Evolutionary conservation across 2,888 invertebrate genomes (phyloP).

Genomic region (Xestia sexstrigata): DNA sequence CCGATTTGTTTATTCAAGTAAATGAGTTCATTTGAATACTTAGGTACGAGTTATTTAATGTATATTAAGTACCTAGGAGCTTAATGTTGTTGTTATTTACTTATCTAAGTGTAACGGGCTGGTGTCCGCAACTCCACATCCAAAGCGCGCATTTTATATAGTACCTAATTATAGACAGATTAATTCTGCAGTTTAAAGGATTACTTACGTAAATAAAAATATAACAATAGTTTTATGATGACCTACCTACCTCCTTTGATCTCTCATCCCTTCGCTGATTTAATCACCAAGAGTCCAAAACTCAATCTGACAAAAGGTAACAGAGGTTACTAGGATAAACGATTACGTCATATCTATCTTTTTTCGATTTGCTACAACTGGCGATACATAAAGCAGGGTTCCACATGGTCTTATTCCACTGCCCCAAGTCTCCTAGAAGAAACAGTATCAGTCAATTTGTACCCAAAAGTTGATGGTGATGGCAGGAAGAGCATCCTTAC

Average conservation of each 20-base stretch:
- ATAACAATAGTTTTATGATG: background rate
- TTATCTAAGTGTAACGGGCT: background rate
- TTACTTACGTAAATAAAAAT: background rate
- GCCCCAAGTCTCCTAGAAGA: background rate
- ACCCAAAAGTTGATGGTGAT: background rate
- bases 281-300: background rate
- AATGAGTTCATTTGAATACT: slow-evolving; percentile 23
- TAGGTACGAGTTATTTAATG: slow-evolving; percentile 1
- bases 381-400: background rate
- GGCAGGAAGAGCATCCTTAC: background rate
- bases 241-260: background rate
- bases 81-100: slow-evolving; percentile 16
- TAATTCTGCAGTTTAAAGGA: background rate
- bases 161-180: background rate
- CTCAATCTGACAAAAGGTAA: background rate
- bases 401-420: too few species aligned
- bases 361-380: background rate
- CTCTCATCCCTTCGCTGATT: background rate
- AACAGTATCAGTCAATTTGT: slow-evolving; percentile 1
- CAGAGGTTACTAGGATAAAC: background rate
- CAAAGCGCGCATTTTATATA: too few species aligned
- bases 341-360: background rate
- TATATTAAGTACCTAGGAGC: background rate
- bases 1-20: slow-evolving; percentile 3
- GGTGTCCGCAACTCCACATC: too few species aligned